These are phyloP conservation scores for Actinia equina DNA, from an alignment of 64 coral and sea anemone genomes.

Conservation along the genomic window DNA sequence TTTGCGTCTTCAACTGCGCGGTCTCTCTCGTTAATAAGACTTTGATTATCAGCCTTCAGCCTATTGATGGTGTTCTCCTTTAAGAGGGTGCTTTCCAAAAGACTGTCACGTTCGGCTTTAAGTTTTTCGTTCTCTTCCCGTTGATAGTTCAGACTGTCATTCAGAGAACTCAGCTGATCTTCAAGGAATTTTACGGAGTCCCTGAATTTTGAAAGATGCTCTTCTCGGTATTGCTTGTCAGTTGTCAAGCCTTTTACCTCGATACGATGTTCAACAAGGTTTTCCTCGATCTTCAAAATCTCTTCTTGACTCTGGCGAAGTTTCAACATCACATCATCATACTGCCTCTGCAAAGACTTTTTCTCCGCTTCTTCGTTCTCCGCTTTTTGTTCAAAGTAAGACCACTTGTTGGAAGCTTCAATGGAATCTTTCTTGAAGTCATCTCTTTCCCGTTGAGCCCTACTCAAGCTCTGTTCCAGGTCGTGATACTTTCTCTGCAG, in stretches of 20 bases:
- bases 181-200: constrained; percentile 14
- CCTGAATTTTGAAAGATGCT: constrained; percentile 20
- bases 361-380: constrained; percentile 57
- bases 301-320: constrained; percentile 69
- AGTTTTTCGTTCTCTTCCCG: constrained; percentile 36
- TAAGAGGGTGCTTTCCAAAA: constrained; percentile 24
- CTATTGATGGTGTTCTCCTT: constrained; percentile 30
- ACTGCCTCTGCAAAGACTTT: constrained; percentile 56
- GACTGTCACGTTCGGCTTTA: constrained; percentile 8
- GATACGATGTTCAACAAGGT: constrained; percentile 55
- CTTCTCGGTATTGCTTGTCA: constrained; percentile 36
- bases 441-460: constrained; percentile 64
- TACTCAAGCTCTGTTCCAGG: constrained; percentile 27
- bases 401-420: constrained; percentile 52
- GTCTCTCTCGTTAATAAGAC: constrained; percentile 65
- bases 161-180: constrained; percentile 20
- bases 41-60: constrained; percentile 54
- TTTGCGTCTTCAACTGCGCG: constrained; percentile 48
- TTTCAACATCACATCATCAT: constrained; percentile 50
- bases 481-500: constrained; percentile 84
- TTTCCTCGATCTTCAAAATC: constrained; percentile 67
- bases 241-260: neutral
- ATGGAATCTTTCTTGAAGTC: constrained; percentile 70
- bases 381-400: constrained; percentile 58
- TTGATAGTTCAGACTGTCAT: neutral